Evolutionary conservation across 2,113 vertebrate genomes (phyloP), one percentile per base, ranked within the genome.

Genomic region (Brachyhypopomus gauderio): DNA sequence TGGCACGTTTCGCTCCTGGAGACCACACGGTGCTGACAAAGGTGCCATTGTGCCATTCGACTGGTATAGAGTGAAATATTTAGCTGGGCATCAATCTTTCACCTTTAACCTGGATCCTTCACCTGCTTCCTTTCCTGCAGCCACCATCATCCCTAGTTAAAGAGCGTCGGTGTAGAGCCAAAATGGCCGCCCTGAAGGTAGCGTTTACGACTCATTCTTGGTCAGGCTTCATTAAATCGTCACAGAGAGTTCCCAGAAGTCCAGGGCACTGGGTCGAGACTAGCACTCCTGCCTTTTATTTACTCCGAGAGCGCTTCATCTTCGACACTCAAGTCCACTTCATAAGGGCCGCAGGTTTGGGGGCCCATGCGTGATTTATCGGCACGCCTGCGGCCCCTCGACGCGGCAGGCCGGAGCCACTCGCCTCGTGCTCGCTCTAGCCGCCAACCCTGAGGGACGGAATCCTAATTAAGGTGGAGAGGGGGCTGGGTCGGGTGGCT

Each of bases 401-500:
- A 52, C 5, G 36, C 63, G 75, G 63, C 56, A 30, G 48, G 63
- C 58, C 45, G n/a, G 62, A 79, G 69, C 63, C 69, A 84, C 87
- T 88, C 78, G 75, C 45, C 38, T 30, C 75, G 41, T 79, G 77
- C 84, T 88, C 87, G 63, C 77, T 84, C 88, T 78, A 62, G 56
- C 84, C 77, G 82, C 79, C 19, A 22, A 75, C 88, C 91, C 87
- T 85, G 34, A 48, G 88, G 87, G 91, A 89, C 83, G 66, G 78
- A 83, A 81, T 86, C 85, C 90, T 92, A 92, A 94, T 93, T 92
- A 93, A 92, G 87, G 85, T 81, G 79, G 90, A 91, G 86, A 90
- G 89, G 87, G 90, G 89, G 89, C 92, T 88, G 87, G 84, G 85
- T 82, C 59, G 79, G 9, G 45, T 3, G 45, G 45, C 45, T 52